phyloP scores from a whole-genome alignment of 2,888 invertebrate genomes.

The Dicroscelio sp. region DNA sequence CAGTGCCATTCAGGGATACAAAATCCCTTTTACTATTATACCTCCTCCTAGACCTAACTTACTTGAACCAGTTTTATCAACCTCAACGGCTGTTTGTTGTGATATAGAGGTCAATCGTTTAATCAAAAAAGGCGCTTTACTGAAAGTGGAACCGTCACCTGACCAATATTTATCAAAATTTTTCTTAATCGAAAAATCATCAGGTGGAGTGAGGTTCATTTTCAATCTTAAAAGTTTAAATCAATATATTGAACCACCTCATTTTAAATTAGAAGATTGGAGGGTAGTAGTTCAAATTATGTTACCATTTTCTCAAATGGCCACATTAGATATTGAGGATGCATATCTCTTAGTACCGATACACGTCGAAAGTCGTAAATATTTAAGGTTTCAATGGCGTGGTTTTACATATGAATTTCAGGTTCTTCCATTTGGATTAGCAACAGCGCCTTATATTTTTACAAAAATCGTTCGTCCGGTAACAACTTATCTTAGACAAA shows the following conservation, averaged over 20 bases:
- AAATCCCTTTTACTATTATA: neutral
- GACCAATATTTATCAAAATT: constrained; percentile 53
- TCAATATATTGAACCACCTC: constrained; percentile 13
- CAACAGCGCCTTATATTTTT: constrained; percentile 44
- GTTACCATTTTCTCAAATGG: constrained; percentile 38
- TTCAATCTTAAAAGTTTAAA: constrained; percentile 50
- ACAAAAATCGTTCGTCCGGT: neutral
- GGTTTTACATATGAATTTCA: neutral
- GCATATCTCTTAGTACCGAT: constrained; percentile 72
- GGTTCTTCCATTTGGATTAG: constrained; percentile 61
- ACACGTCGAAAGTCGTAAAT: constrained; percentile 45
- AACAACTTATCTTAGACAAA: neutral
- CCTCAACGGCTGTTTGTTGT: neutral
- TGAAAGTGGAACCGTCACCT: neutral
- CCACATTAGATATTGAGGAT: constrained; percentile 67
- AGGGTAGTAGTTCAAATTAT: constrained; percentile 32
- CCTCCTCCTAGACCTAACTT: neutral
- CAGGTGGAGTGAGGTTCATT: constrained; percentile 54
- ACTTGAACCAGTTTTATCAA: neutral
- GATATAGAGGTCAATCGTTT: neutral
- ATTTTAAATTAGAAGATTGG: constrained; percentile 54
- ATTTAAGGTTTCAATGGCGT: constrained; percentile 44
- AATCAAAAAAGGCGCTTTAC: constrained; percentile 7
- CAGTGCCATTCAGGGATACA: constrained; percentile 13
- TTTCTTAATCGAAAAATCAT: constrained; percentile 59